Evolutionary conservation across 2,888 invertebrate species (phyloP).

Genomic region (Conops quadrifasciatus): DNA sequence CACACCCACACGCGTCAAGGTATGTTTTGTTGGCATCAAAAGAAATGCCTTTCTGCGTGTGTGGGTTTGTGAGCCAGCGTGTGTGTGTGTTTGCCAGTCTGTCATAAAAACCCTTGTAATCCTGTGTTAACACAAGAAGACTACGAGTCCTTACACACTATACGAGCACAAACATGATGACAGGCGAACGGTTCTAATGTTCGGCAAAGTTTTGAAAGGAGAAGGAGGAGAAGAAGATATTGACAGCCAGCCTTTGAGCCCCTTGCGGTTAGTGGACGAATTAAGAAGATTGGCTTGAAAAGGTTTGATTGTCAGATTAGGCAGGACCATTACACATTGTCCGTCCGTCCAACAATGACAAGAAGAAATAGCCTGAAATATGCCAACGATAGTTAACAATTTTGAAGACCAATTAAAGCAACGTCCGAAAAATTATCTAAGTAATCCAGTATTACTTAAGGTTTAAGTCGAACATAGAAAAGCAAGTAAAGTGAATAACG

Average conservation of each 20-base stretch:
- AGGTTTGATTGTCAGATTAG: constrained; percentile 1
- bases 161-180: neutral
- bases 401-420: too few species aligned
- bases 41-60: neutral
- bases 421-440: too few species aligned
- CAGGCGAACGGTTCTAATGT: neutral
- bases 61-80: neutral
- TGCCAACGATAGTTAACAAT: neutral
- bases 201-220: neutral
- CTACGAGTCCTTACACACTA: neutral
- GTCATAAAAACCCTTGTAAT: constrained; percentile 32
- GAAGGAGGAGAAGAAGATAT: neutral
- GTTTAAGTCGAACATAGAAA: too few species aligned
- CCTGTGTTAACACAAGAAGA: constrained; percentile 24
- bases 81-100: constrained; percentile 18
- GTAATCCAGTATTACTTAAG: too few species aligned
- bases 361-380: neutral
- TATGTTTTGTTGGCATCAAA: too few species aligned
- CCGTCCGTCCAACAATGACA: neutral
- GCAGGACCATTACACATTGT: neutral
- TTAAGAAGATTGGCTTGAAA: constrained; percentile 6
- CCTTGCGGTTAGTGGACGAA: neutral
- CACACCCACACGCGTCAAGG: too few species aligned
- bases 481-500: too few species aligned
- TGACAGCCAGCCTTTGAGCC: neutral